Conservation (phyloP, 2,113 vertebrate genomes). For the Cephalopterus ornatus region DNA sequence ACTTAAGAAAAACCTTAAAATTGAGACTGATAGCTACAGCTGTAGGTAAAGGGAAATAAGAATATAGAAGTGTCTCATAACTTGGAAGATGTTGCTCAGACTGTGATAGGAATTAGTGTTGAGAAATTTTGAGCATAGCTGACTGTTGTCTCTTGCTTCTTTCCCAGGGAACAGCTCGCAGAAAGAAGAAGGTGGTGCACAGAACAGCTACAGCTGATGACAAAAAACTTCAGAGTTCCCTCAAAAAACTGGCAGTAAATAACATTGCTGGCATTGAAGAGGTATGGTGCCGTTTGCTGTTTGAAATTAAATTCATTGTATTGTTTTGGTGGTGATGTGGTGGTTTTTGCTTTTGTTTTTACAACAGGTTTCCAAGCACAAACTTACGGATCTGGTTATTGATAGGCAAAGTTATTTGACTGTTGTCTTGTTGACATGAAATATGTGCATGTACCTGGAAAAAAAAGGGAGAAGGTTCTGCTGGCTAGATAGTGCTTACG, state of each 20-base stretch:
- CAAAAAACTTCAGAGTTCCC: slow-evolving; percentile 97
- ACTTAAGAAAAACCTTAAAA: background rate
- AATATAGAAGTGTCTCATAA: background rate
- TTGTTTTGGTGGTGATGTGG: background rate
- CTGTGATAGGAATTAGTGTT: background rate
- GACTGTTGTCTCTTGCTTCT: background rate
- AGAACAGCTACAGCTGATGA: slow-evolving; percentile 98
- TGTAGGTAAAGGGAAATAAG: background rate
- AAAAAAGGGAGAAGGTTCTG: background rate
- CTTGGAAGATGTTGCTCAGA: background rate
- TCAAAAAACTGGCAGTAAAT: slow-evolving; percentile 98
- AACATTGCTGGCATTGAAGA: slow-evolving; percentile 98
- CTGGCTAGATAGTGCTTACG: background rate
- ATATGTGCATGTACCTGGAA: background rate
- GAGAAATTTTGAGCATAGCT: background rate
- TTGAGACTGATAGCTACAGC: background rate
- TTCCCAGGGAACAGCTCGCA: slow-evolving; percentile 91
- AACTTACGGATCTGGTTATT: background rate
- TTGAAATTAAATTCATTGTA: background rate
- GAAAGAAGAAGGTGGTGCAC: slow-evolving; percentile 99
- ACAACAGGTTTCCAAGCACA: background rate
- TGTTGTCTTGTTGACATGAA: background rate
- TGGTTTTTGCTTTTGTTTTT: background rate
- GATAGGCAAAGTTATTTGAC: background rate
- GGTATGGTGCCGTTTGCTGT: slow-evolving; percentile 70